These are phyloP conservation scores for Branchellion lobata DNA, from an alignment of 2,888 invertebrate genomes.

Conservation along the genomic window DNA sequence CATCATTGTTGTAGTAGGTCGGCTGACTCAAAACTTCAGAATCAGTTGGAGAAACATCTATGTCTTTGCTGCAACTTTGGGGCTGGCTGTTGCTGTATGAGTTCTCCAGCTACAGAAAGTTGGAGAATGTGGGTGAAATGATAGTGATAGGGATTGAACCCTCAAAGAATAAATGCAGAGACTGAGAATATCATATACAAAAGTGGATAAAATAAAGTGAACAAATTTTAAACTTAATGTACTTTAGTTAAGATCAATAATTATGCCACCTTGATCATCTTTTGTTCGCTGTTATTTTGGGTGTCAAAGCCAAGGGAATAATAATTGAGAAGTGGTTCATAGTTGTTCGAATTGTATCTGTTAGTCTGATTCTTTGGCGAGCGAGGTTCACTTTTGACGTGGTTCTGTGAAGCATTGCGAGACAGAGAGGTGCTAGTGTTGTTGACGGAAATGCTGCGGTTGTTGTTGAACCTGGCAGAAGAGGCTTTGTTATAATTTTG, in stretches of 20 bases:
- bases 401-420: neutral
- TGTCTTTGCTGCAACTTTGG: neutral
- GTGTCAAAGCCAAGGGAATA: neutral
- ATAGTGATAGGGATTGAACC: neutral
- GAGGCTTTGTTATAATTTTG: no score
- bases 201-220: no score
- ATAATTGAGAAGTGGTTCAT: no score
- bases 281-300: neutral
- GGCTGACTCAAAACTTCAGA: neutral
- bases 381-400: slow-evolving; percentile 3
- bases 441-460: neutral
- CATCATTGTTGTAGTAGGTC: neutral
- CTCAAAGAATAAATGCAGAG: neutral
- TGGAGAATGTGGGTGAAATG: neutral
- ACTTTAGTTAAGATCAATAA: neutral
- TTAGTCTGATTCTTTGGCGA: neutral
- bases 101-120: neutral
- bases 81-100: neutral
- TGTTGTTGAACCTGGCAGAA: neutral
- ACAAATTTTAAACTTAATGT: no score
- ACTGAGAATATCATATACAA: no score
- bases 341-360: neutral
- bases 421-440: neutral
- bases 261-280: neutral
- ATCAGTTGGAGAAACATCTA: neutral